phyloP scores from a whole-genome alignment of 2,888 invertebrate species.

The Drosophila leonis region DNA sequence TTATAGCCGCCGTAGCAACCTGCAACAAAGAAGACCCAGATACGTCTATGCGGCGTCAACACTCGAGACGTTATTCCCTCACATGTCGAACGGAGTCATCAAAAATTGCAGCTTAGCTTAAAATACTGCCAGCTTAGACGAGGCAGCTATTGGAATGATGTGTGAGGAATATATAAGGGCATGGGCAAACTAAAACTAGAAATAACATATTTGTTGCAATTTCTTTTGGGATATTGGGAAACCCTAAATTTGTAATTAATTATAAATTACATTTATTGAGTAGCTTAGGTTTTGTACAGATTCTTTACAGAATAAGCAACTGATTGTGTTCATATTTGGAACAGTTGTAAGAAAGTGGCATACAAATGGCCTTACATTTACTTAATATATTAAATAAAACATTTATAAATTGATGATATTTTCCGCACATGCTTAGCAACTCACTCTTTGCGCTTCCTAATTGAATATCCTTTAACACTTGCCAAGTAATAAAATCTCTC shows the following conservation, averaged over 20 bases:
- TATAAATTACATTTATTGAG: neutral
- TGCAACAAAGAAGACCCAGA: constrained; percentile 1
- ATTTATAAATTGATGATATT: neutral
- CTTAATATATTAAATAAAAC: neutral
- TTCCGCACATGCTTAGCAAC: neutral
- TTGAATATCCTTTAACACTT: constrained; percentile 20
- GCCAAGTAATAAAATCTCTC: constrained; percentile 1
- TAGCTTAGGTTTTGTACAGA: neutral
- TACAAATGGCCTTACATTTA: too few species aligned
- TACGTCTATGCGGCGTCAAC: neutral
- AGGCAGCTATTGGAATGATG: neutral
- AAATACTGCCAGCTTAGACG: neutral
- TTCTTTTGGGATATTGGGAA: neutral
- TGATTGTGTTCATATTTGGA: neutral
- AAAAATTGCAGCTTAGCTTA: neutral
- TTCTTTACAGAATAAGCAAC: neutral
- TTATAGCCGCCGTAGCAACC: neutral
- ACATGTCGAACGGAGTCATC: constrained; percentile 5
- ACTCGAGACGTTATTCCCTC: neutral
- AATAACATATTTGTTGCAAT: neutral
- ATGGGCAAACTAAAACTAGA: neutral
- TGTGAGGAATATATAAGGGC: neutral
- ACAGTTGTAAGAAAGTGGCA: too few species aligned
- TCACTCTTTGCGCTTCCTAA: neutral
- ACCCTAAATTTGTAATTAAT: neutral